Conservation (phyloP, 2,797 vertebrate species). For the Clarias pachynema region DNA sequence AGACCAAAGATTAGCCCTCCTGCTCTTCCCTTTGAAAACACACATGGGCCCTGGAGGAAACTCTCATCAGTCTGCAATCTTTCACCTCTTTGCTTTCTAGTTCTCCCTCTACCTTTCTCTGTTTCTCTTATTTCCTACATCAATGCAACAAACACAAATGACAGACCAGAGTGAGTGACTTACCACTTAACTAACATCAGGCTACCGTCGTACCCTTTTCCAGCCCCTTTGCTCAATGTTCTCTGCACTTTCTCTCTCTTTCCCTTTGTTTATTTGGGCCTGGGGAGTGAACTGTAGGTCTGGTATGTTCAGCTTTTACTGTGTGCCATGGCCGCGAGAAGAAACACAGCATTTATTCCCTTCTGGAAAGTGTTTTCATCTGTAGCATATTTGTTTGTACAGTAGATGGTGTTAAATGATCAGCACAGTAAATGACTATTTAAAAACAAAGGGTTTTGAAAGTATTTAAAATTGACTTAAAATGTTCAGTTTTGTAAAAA, state of each 20-base stretch:
- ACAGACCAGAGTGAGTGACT: conserved; percentile 67
- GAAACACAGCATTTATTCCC: conserved; percentile 44
- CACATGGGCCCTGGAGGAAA: conserved; percentile 77
- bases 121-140: conserved; percentile 44
- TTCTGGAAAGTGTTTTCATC: conserved; percentile 49
- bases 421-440: not conserved
- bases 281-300: conserved; percentile 42
- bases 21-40: conserved; percentile 88
- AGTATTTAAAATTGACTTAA: not conserved
- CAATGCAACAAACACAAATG: conserved; percentile 58
- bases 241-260: conserved; percentile 38
- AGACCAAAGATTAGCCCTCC: conserved; percentile 88
- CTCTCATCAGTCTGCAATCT: conserved; percentile 81
- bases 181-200: conserved; percentile 67
- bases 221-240: conserved; percentile 13
- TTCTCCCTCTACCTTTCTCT: conserved; percentile 61
- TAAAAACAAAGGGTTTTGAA: not conserved
- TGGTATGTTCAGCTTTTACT: conserved; percentile 22
- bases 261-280: conserved; percentile 49
- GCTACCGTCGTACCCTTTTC: conserved; percentile 62
- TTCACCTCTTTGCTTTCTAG: conserved; percentile 86
- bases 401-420: conserved; percentile 10
- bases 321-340: conserved; percentile 33
- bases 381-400: conserved; percentile 8
- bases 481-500: not conserved